Conservation (phyloP, 2,888 invertebrate species). For the Junonia oenone region DNA sequence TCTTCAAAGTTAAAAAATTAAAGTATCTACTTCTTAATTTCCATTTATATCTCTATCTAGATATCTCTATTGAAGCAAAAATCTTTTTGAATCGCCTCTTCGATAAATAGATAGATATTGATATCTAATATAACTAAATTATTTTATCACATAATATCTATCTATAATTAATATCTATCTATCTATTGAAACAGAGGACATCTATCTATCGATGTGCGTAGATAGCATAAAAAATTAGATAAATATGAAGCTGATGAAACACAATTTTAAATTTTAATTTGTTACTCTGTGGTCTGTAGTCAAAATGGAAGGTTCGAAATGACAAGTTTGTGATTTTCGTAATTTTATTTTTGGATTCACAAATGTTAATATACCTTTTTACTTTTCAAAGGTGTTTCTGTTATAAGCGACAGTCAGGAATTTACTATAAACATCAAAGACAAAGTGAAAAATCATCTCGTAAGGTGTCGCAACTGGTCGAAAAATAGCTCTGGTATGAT, state of each 20-base stretch:
- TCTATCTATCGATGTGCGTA: too few species aligned
- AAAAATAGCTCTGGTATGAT: conserved; percentile 65
- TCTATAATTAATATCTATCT: too few species aligned
- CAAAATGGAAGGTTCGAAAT: conserved; percentile 73
- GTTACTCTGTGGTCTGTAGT: conserved; percentile 32
- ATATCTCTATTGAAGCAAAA: too few species aligned
- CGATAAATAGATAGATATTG: too few species aligned
- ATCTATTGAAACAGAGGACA: too few species aligned
- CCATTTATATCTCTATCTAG: too few species aligned
- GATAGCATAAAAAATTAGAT: too few species aligned
- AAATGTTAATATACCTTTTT: conserved; percentile 51
- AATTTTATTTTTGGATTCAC: conserved; percentile 68
- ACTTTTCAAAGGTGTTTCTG: conserved; percentile 39
- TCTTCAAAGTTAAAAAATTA: too few species aligned
- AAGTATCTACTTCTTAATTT: too few species aligned
- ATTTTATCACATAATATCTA: too few species aligned
- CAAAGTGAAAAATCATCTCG: conserved; percentile 27
- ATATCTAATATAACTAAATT: too few species aligned
- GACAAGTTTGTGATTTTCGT: conserved; percentile 72
- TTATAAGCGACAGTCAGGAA: conserved; percentile 34
- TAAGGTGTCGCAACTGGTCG: conserved; percentile 55
- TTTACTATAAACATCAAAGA: conserved; percentile 31
- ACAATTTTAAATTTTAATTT: not conserved
- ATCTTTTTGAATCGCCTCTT: too few species aligned
- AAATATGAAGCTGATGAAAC: not conserved